Evolutionary conservation across 2,113 vertebrate genomes (phyloP).

Genomic region (Nothobranchius kuhntae): DNA sequence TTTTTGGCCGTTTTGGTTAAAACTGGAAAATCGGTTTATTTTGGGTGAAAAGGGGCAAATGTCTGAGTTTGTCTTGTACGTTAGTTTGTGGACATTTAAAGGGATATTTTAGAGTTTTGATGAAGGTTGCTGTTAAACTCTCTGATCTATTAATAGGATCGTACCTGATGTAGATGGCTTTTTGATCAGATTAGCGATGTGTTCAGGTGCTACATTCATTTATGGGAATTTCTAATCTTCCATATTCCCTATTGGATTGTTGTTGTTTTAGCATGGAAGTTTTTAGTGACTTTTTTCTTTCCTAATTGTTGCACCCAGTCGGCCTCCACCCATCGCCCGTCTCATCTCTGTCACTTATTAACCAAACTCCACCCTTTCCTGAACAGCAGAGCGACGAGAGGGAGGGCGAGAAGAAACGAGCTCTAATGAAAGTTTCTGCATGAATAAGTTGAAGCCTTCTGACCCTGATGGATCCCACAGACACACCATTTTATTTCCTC

Average conservation of each 20-base stretch:
- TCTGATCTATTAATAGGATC: no score
- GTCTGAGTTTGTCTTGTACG: no score
- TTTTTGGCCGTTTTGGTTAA: no score
- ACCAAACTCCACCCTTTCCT: constrained; percentile 20
- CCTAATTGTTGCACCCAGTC: not conserved
- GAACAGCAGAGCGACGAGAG: not conserved
- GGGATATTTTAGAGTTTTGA: no score
- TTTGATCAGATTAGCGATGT: not conserved
- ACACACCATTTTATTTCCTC: constrained; percentile 5
- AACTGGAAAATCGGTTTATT: no score
- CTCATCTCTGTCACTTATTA: constrained; percentile 48
- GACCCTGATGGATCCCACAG: not conserved
- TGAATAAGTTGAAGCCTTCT: constrained; percentile 16
- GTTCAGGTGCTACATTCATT: not conserved
- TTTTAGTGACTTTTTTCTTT: no score
- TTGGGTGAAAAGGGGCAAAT: no score
- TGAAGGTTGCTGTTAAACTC: no score
- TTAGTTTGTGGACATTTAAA: no score
- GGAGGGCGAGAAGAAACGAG: not conserved
- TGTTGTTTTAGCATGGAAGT: no score
- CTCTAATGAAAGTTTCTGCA: not conserved
- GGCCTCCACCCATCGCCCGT: constrained; percentile 5
- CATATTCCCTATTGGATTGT: no score
- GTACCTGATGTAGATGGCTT: no score
- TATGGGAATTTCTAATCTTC: not conserved